Evolutionary conservation across 2,888 invertebrate genomes (phyloP).

Genomic region (Philonicus albiceps): DNA sequence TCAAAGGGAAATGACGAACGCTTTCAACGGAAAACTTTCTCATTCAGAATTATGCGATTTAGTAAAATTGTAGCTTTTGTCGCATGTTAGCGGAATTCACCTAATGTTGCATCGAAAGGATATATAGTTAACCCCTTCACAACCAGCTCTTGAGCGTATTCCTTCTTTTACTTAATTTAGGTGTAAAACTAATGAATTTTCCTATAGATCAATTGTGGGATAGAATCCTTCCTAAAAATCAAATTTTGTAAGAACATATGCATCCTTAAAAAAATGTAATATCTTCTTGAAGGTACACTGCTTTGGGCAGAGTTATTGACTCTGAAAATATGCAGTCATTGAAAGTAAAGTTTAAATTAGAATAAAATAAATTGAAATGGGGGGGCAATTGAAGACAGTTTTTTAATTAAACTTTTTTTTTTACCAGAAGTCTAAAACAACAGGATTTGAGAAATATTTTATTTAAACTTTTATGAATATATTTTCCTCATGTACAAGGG

Average conservation of each 20-base stretch:
- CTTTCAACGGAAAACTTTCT: neutral
- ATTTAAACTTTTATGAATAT: no score
- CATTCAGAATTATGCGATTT: neutral
- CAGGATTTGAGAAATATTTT: no score
- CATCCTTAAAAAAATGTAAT: no score
- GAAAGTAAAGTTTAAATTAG: no score
- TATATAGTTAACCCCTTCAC: neutral
- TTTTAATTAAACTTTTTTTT: no score
- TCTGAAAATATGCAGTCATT: neutral
- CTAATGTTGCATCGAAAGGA: neutral
- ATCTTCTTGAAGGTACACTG: neutral
- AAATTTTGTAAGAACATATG: neutral
- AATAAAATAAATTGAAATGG: no score
- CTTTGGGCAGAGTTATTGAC: neutral
- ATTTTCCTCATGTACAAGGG: no score
- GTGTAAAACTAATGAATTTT: neutral
- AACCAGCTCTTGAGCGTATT: neutral
- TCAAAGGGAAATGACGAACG: neutral
- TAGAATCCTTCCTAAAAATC: neutral
- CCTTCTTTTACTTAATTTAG: neutral
- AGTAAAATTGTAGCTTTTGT: slow-evolving; percentile 1
- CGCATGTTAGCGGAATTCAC: neutral
- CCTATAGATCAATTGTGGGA: no score
- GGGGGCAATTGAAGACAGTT: no score
- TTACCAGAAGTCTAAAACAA: no score